A percentile compares a stretch with the other conserved stretches of the same genome.
These are phyloP conservation scores for Stomatorhinus walkeri DNA, from an alignment of 2,797 vertebrate species.

Conservation along the genomic window DNA sequence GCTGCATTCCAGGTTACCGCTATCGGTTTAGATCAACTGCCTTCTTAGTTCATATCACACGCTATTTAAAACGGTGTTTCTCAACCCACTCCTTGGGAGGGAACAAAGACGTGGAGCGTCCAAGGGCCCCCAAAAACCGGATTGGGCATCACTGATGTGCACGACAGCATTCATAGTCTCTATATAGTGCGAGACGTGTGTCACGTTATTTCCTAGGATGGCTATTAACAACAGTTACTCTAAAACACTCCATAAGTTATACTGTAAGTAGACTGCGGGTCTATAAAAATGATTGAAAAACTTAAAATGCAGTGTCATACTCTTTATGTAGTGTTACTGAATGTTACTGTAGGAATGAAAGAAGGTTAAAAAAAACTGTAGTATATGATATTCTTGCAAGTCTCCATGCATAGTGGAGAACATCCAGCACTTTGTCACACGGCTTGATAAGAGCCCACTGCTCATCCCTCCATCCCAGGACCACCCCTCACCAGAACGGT, in stretches of 20 bases:
- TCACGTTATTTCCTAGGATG: neutral
- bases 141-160: neutral
- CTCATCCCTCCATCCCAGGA: neutral
- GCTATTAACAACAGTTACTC: neutral
- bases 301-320: neutral
- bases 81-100: neutral
- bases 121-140: neutral
- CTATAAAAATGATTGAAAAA: neutral
- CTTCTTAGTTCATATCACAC: neutral
- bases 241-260: neutral
- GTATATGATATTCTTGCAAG: neutral
- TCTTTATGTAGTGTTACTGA: neutral
- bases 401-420: neutral
- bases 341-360: neutral
- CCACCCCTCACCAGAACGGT: conserved; percentile 56
- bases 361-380: neutral
- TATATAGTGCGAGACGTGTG: neutral
- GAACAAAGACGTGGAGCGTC: neutral
- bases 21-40: neutral
- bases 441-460: neutral
- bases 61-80: neutral
- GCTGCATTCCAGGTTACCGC: neutral
- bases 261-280: neutral
- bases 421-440: neutral
- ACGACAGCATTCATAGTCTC: neutral